These are phyloP conservation scores for Sthenelais limicola DNA, from an alignment of 2,888 invertebrate species.

Conservation along the genomic window DNA sequence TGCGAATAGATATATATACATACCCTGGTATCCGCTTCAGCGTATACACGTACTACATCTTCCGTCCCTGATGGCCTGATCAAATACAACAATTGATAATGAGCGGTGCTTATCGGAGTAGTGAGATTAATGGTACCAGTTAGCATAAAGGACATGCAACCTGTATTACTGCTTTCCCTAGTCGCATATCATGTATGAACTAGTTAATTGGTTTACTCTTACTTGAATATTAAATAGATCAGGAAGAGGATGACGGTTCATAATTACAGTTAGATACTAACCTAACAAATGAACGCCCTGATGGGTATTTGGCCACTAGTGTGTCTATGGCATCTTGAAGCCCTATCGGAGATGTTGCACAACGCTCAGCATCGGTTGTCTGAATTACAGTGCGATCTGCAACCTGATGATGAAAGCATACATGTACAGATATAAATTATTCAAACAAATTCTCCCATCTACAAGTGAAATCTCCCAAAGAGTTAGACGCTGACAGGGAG, in stretches of 20 bases:
- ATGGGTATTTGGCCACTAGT: conserved; percentile 79
- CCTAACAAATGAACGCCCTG: conserved; percentile 90
- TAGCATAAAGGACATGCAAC: no score
- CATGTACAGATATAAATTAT: background rate
- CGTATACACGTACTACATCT: conserved; percentile 95
- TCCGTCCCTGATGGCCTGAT: conserved; percentile 97
- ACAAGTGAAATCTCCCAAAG: no score
- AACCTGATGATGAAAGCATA: conserved; percentile 60
- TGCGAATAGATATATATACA: no score
- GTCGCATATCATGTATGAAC: background rate
- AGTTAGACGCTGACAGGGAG: no score
- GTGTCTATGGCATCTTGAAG: conserved; percentile 86
- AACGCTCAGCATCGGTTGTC: conserved; percentile 90
- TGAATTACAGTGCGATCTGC: conserved; percentile 87
- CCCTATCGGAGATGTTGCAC: conserved; percentile 84
- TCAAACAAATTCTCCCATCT: no score
- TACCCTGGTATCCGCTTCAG: conserved; percentile 84
- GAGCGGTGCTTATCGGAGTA: background rate
- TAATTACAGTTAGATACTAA: conserved; percentile 60
- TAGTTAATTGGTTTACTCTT: background rate
- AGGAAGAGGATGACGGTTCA: background rate
- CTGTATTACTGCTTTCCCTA: no score
- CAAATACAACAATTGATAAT: background rate
- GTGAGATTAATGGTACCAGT: no score
- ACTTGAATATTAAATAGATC: background rate